A percentile compares a stretch with the other conserved stretches of the same genome.
These are phyloP conservation scores for Gallinago stenura DNA, from an alignment of 2,797 vertebrate species.

Conservation along the genomic window DNA sequence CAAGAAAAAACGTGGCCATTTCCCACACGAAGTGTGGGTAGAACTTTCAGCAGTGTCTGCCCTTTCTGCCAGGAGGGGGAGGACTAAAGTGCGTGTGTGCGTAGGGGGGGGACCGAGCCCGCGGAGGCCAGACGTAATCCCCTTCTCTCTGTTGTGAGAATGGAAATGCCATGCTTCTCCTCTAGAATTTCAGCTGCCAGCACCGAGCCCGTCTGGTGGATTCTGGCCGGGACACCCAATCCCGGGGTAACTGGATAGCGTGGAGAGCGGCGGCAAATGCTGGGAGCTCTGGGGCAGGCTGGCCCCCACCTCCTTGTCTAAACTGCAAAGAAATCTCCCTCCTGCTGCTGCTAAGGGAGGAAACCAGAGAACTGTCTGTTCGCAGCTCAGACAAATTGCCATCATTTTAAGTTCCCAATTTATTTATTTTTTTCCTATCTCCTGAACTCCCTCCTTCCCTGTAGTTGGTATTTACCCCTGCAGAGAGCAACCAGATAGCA, in stretches of 20 bases:
- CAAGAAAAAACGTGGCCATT: background rate
- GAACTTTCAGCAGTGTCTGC: background rate
- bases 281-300: background rate
- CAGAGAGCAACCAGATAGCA: background rate
- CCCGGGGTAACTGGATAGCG: background rate
- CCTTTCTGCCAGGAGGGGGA: background rate
- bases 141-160: background rate
- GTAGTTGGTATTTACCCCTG: background rate
- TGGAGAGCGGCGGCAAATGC: background rate
- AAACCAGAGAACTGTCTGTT: constrained; percentile 22
- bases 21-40: background rate
- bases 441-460: background rate
- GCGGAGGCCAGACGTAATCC: background rate
- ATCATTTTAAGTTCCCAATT: background rate
- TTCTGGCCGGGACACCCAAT: background rate
- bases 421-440: background rate
- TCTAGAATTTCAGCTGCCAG: constrained; percentile 9
- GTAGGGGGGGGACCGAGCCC: background rate
- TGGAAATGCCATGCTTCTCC: background rate
- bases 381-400: background rate
- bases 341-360: background rate
- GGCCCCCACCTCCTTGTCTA: background rate
- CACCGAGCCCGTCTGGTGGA: background rate
- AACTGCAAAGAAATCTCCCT: constrained; percentile 7
- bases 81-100: background rate